Base-by-base conservation (phyloP, 2,888 invertebrate species). In the Drosophila stalkeri region DNA sequence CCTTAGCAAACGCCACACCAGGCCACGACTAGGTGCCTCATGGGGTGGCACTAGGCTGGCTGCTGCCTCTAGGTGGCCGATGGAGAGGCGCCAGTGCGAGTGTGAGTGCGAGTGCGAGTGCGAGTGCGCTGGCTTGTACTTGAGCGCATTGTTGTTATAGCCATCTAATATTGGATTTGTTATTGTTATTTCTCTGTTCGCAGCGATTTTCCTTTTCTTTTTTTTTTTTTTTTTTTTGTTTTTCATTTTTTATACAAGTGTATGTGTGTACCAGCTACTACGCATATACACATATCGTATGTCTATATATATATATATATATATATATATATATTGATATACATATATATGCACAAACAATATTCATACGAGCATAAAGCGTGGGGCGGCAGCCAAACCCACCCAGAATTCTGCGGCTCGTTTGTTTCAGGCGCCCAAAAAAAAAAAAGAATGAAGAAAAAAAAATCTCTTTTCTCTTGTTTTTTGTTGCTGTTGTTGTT, bases 111-210 rank as follows among this genome's bases (percentile, higher is more conserved):
- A 35, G 35, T 35, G 35, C 35, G 12, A 37, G 43, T 56, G 41
- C 46, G 55, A 47, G 56, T 65, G 59, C 54, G 59, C 51, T 55
- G 61, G 43, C 51, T 73, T 55, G 69, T 72, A 79, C 88, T 87
- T 75, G 71, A 74, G 74, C 72, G 79, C 81, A 75, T 73, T 84
- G 84, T 81, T 85, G 81, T 82, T 77, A 77, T 77, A 73, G 81
- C 77, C 86, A 76, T 83, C 81, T 86, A 83, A 86, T 86, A 86
- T 86, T 83, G 88, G 83, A 86, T 86, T 86, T 86, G 88, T 81
- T 86, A 86, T 88, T 88, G 86, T 86, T 86, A 86, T 86, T 77
- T 81, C 68, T 56, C 56, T 55, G 72, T 77, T 57, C 64, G 57
- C 51, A 47, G 18, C 31, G 64, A 54, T 65, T 49, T 55, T 41